These are phyloP conservation scores for Lagocephalus sceleratus DNA, from an alignment of 2,797 vertebrate genomes.

Conservation along the genomic window DNA sequence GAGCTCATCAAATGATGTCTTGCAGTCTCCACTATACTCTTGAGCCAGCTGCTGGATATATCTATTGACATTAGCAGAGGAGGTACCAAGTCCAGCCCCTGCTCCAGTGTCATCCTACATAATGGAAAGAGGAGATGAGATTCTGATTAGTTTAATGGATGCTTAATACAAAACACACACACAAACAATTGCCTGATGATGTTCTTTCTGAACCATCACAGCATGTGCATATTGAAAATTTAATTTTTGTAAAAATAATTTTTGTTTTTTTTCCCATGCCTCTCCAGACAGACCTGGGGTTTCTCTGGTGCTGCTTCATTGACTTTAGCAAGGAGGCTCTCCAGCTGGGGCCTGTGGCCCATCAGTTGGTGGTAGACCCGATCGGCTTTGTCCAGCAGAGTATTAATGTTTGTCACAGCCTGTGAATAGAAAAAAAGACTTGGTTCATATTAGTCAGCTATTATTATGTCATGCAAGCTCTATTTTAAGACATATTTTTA, in stretches of 20 bases:
- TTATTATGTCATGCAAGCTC: neutral
- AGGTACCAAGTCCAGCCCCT: conserved; percentile 87
- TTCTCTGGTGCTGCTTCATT: conserved; percentile 98
- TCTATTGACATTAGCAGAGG: conserved; percentile 94
- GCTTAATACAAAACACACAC: no score
- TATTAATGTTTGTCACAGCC: conserved; percentile 99
- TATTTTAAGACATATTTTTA: neutral
- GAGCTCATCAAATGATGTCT: conserved; percentile 96
- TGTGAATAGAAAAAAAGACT: conserved; percentile 45
- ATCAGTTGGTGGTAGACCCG: conserved; percentile 98
- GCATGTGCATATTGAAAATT: no score
- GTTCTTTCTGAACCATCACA: no score
- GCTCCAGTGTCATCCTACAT: conserved; percentile 87
- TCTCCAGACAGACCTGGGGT: conserved; percentile 83
- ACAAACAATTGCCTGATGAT: no score
- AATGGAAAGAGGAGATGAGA: neutral
- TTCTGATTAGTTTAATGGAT: neutral
- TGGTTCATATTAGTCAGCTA: neutral
- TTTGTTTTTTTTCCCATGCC: neutral
- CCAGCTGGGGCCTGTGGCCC: conserved; percentile 95
- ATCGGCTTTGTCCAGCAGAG: conserved; percentile 96
- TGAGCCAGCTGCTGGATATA: conserved; percentile 97
- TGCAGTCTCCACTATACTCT: conserved; percentile 98
- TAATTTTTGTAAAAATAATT: neutral
- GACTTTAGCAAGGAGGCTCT: conserved; percentile 94